Evolutionary conservation across 2,797 vertebrate genomes (phyloP).

Genomic region (Ambastaia sidthimunki): DNA sequence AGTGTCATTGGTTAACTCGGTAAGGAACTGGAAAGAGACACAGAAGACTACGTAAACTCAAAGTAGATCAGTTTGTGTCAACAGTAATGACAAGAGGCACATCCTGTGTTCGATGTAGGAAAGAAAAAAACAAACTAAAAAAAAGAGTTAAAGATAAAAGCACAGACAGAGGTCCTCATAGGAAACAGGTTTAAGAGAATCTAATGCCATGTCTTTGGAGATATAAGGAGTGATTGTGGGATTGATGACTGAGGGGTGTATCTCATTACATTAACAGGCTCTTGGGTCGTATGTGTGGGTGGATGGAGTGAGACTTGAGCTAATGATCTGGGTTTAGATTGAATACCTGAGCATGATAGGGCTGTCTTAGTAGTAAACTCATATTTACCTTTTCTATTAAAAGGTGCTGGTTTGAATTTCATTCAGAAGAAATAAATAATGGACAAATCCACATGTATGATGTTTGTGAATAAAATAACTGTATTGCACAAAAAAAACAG

Average conservation of each 20-base stretch:
- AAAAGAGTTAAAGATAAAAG: slow-evolving; percentile 64
- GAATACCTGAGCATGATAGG: not conserved
- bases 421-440: too few relatives aligned
- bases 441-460: too few relatives aligned
- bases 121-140: slow-evolving; percentile 50
- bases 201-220: slow-evolving; percentile 54
- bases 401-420: not conserved
- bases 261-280: slow-evolving; percentile 66
- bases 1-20: slow-evolving; percentile 2
- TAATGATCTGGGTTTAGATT: slow-evolving; percentile 27
- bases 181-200: slow-evolving; percentile 53
- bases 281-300: not conserved
- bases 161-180: slow-evolving; percentile 45
- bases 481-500: too few relatives aligned
- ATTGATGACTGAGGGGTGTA: slow-evolving; percentile 73
- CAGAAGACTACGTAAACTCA: not conserved
- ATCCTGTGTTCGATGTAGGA: not conserved
- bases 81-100: slow-evolving; percentile 3
- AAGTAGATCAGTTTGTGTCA: not conserved
- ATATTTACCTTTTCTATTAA: not conserved
- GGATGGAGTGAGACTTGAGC: slow-evolving; percentile 15
- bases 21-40: not conserved
- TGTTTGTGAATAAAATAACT: too few relatives aligned
- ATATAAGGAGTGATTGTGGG: slow-evolving; percentile 42
- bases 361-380: not conserved